Evolutionary conservation across 2,888 invertebrate species (phyloP).

Genomic region (Allacma fusca): DNA sequence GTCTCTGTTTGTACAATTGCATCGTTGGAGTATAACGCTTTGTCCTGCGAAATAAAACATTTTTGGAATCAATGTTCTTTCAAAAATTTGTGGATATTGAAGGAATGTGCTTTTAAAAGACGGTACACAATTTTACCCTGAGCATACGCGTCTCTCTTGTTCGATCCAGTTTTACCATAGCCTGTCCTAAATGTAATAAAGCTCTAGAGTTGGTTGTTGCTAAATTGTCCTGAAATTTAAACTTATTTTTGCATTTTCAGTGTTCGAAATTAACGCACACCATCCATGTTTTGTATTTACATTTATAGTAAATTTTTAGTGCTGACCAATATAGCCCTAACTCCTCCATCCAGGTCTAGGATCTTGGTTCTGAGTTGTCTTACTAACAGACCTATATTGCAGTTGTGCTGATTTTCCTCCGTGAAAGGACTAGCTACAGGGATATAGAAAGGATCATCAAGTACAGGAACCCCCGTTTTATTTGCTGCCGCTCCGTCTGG

Average conservation of each 20-base stretch:
- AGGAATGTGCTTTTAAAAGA: neutral
- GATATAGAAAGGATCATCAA: slow-evolving; percentile 35
- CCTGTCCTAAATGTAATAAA: slow-evolving; percentile 34
- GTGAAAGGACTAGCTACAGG: slow-evolving; percentile 24
- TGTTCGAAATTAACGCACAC: too few relatives aligned
- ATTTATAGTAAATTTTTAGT: neutral
- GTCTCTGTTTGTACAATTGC: slow-evolving; percentile 32
- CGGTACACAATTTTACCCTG: neutral
- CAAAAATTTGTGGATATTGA: neutral
- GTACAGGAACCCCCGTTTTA: slow-evolving; percentile 30
- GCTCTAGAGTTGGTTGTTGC: slow-evolving; percentile 33
- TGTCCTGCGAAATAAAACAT: slow-evolving; percentile 13
- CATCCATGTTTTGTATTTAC: too few relatives aligned
- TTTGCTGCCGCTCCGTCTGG: slow-evolving; percentile 17
- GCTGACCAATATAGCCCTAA: slow-evolving; percentile 21
- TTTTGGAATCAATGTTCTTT: neutral
- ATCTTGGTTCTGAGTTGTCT: slow-evolving; percentile 33
- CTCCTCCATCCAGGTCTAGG: slow-evolving; percentile 18
- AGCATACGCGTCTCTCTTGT: slow-evolving; percentile 25
- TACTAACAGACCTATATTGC: slow-evolving; percentile 36
- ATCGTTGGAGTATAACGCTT: slow-evolving; percentile 30
- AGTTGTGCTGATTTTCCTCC: slow-evolving; percentile 31
- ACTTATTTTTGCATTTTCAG: too few relatives aligned
- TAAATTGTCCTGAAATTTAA: slow-evolving; percentile 30
- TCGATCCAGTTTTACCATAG: slow-evolving; percentile 32